Base-by-base conservation (phyloP, 35 echinoderm and acorn worm genomes). In the Hemicentrotus pulcherrimus region DNA sequence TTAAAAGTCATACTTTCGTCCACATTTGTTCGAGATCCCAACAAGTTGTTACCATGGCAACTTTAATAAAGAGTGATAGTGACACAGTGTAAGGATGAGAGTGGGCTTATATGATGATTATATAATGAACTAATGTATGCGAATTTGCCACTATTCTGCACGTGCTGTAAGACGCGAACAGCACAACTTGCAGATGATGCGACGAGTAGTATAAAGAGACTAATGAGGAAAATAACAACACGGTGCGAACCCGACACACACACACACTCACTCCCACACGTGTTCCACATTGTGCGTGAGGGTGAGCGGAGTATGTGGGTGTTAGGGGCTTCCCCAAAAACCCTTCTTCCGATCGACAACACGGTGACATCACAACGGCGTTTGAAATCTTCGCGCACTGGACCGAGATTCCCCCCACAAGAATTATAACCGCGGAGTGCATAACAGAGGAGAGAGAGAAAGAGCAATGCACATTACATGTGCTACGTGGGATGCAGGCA, bases 351-450 rank as follows among this genome's bases (percentile, higher is more conserved):
- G 45, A 16, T 13, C 46, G 45, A 16, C 70, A 41, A 28, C 32
- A 41, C 88, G 46, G 32, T 90, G 88, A 90, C 88, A 90, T 90
- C 88, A 90, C 46, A 90, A 90, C 88, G 32, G 32, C 32, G 32
- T 90, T 90, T 90, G 88, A 45, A 90, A 90, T 90, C 88, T 90
- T 90, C 88, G 46, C 88, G 32, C 88, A 90, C 88, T 90, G 88
- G 88, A 90, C 88, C 31, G 88, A 90, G 88, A 32, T 90, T 90
- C 88, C 46, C 32, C 32, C 32, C 45, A 90, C 88, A 18, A 45
- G 65, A 78, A 19, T 41, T 70, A 70, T 78, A 78, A 78, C 19
- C 65, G 65, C 65, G 65, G 65, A 78, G 65, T 78, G 65, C 65
- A n/a, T 4, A 78, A 78, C 65, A 78, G 65, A 70, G 16, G 87